Percentiles rank a stretch among this genome's conserved stretches.
Evolutionary conservation across 2,888 invertebrate species (phyloP).

Genomic region (Drosophila borborema): DNA sequence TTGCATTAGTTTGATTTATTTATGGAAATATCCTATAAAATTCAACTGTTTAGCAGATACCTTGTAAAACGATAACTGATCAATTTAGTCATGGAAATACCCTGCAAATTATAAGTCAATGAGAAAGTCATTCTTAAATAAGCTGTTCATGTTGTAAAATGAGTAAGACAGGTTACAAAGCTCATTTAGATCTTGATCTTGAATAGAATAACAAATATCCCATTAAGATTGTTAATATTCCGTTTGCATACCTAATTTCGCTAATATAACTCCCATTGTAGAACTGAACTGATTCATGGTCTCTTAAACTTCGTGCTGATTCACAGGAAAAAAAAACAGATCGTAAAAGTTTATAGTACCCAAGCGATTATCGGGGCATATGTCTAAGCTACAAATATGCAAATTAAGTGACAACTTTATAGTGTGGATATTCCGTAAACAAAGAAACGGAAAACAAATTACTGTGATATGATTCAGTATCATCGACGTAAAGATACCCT

Average conservation of each 20-base stretch:
- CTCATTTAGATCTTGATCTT: neutral
- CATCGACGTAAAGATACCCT: conserved; percentile 1
- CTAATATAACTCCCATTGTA: neutral
- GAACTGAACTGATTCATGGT: conserved; percentile 4
- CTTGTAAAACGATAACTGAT: neutral
- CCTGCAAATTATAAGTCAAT: neutral
- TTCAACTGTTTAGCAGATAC: neutral
- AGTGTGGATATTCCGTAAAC: neutral
- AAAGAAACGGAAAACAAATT: neutral
- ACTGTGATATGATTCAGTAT: neutral
- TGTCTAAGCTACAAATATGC: neutral
- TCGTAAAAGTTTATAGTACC: neutral
- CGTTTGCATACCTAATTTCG: neutral
- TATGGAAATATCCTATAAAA: neutral
- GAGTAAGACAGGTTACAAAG: neutral
- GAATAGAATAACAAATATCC: neutral
- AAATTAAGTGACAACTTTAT: neutral
- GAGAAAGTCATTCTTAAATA: neutral
- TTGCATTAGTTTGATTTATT: neutral
- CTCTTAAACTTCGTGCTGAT: neutral
- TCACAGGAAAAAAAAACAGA: neutral
- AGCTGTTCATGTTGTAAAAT: neutral
- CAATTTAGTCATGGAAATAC: neutral
- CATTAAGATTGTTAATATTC: neutral
- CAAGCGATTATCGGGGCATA: neutral